Percentiles rank a stretch among this genome's conserved stretches.
Conservation (phyloP, 2,797 vertebrate genomes). For the Coregonus ussuriensis region DNA sequence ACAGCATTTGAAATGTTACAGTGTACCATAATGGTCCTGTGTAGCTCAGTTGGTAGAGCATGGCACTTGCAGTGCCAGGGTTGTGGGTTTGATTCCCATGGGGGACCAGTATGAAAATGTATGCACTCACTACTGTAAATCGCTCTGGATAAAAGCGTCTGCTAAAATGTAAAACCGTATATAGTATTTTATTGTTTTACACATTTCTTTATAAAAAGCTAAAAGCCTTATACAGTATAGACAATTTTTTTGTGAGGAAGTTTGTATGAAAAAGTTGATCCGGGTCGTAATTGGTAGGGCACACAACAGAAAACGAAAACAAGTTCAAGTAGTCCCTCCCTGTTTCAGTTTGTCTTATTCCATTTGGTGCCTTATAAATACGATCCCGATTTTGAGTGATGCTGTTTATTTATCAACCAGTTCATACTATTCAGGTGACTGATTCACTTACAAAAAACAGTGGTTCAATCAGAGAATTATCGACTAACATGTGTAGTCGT, state of each 20-base stretch:
- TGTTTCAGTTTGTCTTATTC: not conserved
- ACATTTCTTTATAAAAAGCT: conserved; percentile 27
- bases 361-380: not conserved
- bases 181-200: conserved; percentile 6
- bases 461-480: conserved; percentile 28
- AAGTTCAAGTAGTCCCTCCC: not conserved
- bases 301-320: not conserved
- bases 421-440: conserved; percentile 6
- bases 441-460: conserved; percentile 19
- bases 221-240: conserved; percentile 5
- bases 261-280: conserved; percentile 15
- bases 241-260: conserved; percentile 13
- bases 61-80: too few species aligned
- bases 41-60: too few species aligned
- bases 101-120: too few species aligned
- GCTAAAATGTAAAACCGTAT: too few species aligned
- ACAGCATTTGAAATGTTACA: conserved; percentile 26
- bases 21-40: not conserved
- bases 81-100: too few species aligned
- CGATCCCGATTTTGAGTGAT: not conserved
- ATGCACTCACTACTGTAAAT: too few species aligned
- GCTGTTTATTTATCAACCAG: not conserved
- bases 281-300: not conserved
- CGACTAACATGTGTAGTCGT: conserved; percentile 27
- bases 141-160: too few species aligned